Evolutionary conservation across 2,888 invertebrate genomes (phyloP), one percentile per base, ranked within the genome.

Genomic region (Tetragonisca angustula): DNA sequence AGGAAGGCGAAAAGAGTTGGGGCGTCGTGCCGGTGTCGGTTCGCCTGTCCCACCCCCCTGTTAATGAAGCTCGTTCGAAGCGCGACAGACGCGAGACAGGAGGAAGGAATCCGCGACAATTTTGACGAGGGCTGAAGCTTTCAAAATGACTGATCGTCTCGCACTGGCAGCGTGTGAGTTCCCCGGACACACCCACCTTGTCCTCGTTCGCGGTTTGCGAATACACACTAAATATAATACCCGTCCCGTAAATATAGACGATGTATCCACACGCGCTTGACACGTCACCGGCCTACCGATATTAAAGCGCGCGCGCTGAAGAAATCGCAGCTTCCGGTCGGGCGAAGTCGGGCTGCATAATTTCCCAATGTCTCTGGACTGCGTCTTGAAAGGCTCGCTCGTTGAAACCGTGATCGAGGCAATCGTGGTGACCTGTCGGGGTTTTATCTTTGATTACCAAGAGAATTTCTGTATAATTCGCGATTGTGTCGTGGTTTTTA

Each of bases 201-300:
- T 93, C 93, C 90, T 88, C 87, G 79, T 87, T 87, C 88, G 85
- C 84, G 82, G 87, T 92, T 43, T 43, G 92, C 88, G 89, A 89
- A 89, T 89, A 86, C 85, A 92, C 92, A 92, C 93, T 93, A 93
- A 93, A 93, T 93, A 93, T 93, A 93, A 17, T 52, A 52, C 52
- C 19, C 79, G 89, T 91, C 69, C 88, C 92, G 91, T 93, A 93
- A 94, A 94, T 94, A 94, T 94, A 94, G 93, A 92, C 90, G 91
- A 89, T 93, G 94, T 94, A 94, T 94, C 93, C 93, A 93, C 93
- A 93, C 92, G 93, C 91, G n/a, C n/a, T n/a, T n/a, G 92, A 92
- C 84, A 88, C 27, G 19, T 54, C 73, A 17, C 3, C 19, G 27
- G 65, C 73, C 65, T 81, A 76, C 86, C 81, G 83, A 86, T 87